Conservation (phyloP, 1,140 invertebrate species). For the Agrypnia vestita region DNA sequence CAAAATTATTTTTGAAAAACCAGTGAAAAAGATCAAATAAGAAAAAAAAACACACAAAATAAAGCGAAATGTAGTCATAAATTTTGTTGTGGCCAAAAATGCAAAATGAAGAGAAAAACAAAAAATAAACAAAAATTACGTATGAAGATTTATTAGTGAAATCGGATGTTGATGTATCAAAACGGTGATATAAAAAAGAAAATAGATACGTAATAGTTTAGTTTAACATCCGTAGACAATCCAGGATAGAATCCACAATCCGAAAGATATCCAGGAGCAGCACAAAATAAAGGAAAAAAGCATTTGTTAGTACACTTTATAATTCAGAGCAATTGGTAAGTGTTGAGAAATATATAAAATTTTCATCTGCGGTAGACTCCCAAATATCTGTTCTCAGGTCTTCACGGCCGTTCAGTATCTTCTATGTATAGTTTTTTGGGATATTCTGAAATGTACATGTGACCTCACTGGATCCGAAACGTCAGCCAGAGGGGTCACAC, state of each 20-base stretch:
- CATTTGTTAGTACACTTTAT: constrained; percentile 26
- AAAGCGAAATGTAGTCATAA: too few relatives aligned
- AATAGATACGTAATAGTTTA: background rate
- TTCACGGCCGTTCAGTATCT: too few relatives aligned
- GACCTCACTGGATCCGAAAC: too few relatives aligned
- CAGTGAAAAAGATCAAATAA: constrained; percentile 5
- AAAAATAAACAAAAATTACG: background rate
- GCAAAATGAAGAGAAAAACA: background rate
- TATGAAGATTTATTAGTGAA: too few relatives aligned
- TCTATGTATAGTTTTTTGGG: too few relatives aligned
- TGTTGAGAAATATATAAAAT: too few relatives aligned
- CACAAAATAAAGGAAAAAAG: constrained; percentile 41
- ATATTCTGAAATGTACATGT: too few relatives aligned
- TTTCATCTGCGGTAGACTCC: too few relatives aligned
- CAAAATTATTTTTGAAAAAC: background rate
- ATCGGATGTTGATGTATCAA: background rate
- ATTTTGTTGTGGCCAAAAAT: background rate
- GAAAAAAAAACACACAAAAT: background rate
- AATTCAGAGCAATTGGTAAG: too few relatives aligned
- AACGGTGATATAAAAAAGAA: background rate
- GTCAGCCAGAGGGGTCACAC: too few relatives aligned
- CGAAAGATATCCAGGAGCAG: constrained; percentile 45
- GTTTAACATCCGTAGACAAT: constrained; percentile 7
- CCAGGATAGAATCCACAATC: constrained; percentile 39
- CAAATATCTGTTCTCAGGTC: too few relatives aligned